phyloP scores from a whole-genome alignment of 2,797 vertebrate genomes.

The Falco peregrinus region DNA sequence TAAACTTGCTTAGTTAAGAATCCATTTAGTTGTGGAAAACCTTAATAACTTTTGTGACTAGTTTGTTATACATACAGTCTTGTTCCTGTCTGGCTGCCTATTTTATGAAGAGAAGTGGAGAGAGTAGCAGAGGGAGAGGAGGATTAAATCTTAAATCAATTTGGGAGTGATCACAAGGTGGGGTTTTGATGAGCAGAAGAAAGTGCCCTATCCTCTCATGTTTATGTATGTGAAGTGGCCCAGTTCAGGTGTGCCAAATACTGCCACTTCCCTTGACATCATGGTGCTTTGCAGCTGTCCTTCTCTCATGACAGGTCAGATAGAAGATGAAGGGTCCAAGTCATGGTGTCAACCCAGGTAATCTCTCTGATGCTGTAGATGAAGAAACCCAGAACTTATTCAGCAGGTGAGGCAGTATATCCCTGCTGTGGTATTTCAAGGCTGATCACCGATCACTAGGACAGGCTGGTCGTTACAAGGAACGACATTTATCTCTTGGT shows the following conservation, averaged over 20 bases:
- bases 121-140: background rate
- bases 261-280: background rate
- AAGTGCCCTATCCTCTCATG: background rate
- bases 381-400: background rate
- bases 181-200: background rate
- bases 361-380: background rate
- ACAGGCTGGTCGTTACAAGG: background rate
- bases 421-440: background rate
- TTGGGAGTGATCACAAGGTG: background rate
- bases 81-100: background rate
- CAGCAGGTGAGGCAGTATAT: background rate
- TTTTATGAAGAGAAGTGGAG: background rate
- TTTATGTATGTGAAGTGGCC: background rate
- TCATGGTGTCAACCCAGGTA: background rate
- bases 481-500: background rate
- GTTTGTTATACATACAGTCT: background rate
- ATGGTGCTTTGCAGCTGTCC: background rate
- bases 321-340: background rate
- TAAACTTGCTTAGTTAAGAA: background rate
- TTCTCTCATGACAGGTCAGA: background rate
- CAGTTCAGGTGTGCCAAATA: background rate
- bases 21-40: background rate
- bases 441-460: background rate
- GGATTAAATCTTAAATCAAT: background rate
- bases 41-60: background rate